A percentile compares a stretch with the other conserved stretches of the same genome.
phyloP scores from a whole-genome alignment of 2,888 invertebrate genomes.

The Netelia inedita region DNA sequence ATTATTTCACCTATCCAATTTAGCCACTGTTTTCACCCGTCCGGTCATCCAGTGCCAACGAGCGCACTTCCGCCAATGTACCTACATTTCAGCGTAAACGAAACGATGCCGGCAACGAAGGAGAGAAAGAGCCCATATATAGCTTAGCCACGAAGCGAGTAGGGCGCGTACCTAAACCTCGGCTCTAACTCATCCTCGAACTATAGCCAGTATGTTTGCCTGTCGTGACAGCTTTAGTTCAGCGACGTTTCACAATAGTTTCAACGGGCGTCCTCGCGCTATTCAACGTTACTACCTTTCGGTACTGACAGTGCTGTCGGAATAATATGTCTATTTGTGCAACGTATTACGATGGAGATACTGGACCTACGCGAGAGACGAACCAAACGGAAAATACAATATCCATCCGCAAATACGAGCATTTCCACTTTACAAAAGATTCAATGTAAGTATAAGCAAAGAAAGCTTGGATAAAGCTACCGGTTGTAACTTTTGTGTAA shows the following conservation, averaged over 20 bases:
- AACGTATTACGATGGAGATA: constrained; percentile 46
- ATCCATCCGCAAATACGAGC: neutral
- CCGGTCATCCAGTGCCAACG: neutral
- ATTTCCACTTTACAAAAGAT: constrained; percentile 4
- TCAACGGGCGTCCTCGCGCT: constrained; percentile 1
- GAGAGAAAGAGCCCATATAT: neutral
- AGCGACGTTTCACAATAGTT: constrained; percentile 56
- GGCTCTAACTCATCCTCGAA: constrained; percentile 33
- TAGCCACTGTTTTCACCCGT: neutral
- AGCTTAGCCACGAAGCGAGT: neutral
- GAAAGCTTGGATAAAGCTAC: constrained; percentile 1
- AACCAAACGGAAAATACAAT: constrained; percentile 22
- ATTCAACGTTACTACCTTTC: constrained; percentile 28
- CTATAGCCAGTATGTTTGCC: constrained; percentile 25
- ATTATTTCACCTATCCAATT: neutral
- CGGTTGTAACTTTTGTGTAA: neutral
- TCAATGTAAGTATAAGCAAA: neutral
- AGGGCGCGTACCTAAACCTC: constrained; percentile 38
- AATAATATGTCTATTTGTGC: constrained; percentile 50
- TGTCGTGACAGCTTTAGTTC: constrained; percentile 9
- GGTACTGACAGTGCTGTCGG: constrained; percentile 23
- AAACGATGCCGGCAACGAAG: neutral
- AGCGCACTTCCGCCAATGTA: neutral
- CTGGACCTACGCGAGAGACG: constrained; percentile 16
- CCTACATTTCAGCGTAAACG: neutral